Conservation (phyloP, 2,113 vertebrate genomes). For the Himantopus leucocephalus region DNA sequence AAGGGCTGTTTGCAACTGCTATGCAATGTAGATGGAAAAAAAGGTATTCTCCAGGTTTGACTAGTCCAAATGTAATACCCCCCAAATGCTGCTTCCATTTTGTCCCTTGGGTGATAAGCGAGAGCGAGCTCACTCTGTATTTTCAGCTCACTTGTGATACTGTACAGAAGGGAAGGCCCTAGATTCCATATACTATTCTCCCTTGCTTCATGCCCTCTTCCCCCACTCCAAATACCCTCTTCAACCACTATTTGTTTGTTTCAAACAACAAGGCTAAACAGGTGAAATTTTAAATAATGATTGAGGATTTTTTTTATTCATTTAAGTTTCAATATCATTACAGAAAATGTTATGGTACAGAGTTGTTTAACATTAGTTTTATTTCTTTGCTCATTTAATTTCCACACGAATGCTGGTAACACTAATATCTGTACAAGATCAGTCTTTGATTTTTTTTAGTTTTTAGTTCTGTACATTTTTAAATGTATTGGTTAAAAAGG, state of each 20-base stretch:
- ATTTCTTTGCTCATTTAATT: constrained; percentile 96
- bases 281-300: constrained; percentile 94
- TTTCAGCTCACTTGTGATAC: neutral
- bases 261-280: constrained; percentile 72
- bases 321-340: constrained; percentile 99
- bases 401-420: constrained; percentile 99
- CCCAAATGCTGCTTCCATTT: neutral
- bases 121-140: neutral
- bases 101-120: neutral
- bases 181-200: neutral
- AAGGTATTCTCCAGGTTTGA: neutral
- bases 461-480: constrained; percentile 98
- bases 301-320: constrained; percentile 98
- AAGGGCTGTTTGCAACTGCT: neutral
- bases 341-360: constrained; percentile 99
- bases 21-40: neutral
- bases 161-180: neutral
- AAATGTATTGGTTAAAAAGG: constrained; percentile 99
- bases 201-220: neutral
- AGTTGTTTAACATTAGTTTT: constrained; percentile 96
- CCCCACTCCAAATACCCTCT: neutral
- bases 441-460: constrained; percentile 85
- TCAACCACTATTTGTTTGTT: neutral
- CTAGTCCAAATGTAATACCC: neutral
- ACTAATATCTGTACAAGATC: constrained; percentile 99